A percentile compares a stretch with the other conserved stretches of the same genome.
Conservation (phyloP, 2,888 invertebrate species). For the Oscheius myriophilus region DNA sequence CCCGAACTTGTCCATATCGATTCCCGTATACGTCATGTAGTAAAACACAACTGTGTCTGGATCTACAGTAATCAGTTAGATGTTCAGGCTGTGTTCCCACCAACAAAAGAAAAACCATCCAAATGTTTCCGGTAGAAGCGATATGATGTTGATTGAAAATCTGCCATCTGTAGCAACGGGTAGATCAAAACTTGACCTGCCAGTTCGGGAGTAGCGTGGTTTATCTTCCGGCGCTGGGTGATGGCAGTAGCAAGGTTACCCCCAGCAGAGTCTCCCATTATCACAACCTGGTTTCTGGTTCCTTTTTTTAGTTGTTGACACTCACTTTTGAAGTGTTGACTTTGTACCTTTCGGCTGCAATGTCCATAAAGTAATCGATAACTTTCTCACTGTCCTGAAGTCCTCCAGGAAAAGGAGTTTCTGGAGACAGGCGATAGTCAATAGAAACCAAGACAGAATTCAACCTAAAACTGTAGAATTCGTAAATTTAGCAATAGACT, state of each 20-base stretch:
- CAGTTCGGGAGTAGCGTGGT: constrained; percentile 39
- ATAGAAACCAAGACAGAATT: constrained; percentile 49
- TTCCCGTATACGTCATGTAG: constrained; percentile 60
- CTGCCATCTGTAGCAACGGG: constrained; percentile 70
- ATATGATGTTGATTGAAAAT: constrained; percentile 69
- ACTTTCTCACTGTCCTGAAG: constrained; percentile 71
- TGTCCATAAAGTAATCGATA: constrained; percentile 66
- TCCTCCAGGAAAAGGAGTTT: constrained; percentile 71
- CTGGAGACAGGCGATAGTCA: constrained; percentile 71
- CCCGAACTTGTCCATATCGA: constrained; percentile 50
- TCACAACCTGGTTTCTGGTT: constrained; percentile 35
- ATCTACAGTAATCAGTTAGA: constrained; percentile 36
- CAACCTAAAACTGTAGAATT: constrained; percentile 32
- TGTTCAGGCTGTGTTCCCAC: constrained; percentile 26
- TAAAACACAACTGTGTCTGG: constrained; percentile 57
- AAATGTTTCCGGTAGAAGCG: constrained; percentile 53
- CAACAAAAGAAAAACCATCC: constrained; percentile 53
- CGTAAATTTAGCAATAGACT: background rate
- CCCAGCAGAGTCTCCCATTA: constrained; percentile 68
- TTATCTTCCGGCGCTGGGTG: constrained; percentile 46
- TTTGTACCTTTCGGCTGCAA: constrained; percentile 38
- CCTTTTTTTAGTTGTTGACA: background rate
- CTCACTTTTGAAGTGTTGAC: constrained; percentile 47
- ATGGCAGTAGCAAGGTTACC: constrained; percentile 60
- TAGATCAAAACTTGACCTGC: constrained; percentile 69